These are phyloP conservation scores for Cuculus canorus DNA, from an alignment of 2,797 vertebrate species.

Conservation along the genomic window DNA sequence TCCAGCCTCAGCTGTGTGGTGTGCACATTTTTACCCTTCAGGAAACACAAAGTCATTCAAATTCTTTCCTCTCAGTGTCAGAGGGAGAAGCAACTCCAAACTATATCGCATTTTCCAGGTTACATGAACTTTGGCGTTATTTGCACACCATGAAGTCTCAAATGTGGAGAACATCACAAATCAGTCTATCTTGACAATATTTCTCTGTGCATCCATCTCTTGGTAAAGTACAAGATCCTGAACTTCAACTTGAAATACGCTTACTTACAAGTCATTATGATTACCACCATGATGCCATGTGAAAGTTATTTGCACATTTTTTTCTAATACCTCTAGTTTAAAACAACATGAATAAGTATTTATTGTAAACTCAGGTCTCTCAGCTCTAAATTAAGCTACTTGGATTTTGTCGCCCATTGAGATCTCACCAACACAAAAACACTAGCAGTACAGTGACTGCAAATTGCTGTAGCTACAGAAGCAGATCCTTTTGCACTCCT, in stretches of 20 bases:
- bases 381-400: neutral
- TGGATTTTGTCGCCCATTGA: neutral
- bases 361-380: neutral
- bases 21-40: neutral
- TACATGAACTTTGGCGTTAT: neutral
- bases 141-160: neutral
- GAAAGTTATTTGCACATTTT: neutral
- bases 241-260: neutral
- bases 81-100: neutral
- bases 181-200: neutral
- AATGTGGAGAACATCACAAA: neutral
- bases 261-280: neutral
- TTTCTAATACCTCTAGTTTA: neutral
- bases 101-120: neutral
- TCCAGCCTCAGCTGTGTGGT: neutral
- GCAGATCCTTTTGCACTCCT: neutral
- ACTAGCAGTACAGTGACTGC: neutral
- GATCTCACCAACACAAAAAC: neutral
- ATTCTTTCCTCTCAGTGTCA: neutral
- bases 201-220: neutral
- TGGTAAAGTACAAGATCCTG: neutral
- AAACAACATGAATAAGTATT: neutral
- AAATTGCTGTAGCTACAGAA: neutral
- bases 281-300: neutral
- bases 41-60: neutral